A percentile compares a stretch with the other conserved stretches of the same genome.
Evolutionary conservation across 2,113 vertebrate genomes (phyloP).

Genomic region (Suncus etruscus): DNA sequence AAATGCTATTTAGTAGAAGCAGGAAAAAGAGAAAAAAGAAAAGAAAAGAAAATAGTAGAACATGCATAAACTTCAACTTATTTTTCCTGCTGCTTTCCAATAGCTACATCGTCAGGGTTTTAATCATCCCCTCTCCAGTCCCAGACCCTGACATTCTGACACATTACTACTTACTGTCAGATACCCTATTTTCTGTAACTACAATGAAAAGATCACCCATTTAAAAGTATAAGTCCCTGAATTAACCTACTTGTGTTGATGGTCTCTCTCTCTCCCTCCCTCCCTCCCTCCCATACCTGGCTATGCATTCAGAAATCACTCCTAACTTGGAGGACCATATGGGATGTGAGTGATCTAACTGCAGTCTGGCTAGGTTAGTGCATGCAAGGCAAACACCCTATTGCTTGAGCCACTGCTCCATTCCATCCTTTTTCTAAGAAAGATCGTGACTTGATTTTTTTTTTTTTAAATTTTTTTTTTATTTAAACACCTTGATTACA

Average conservation of each 20-base stretch:
- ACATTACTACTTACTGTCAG: not conserved
- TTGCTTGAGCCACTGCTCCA: too few relatives aligned
- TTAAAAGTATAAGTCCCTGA: not conserved
- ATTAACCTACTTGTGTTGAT: not conserved
- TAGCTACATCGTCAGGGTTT: not conserved
- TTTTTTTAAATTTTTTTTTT: too few relatives aligned
- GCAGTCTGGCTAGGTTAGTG: too few relatives aligned
- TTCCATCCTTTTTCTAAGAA: constrained; percentile 38
- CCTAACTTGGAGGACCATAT: too few relatives aligned
- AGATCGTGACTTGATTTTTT: not conserved
- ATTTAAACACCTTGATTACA: too few relatives aligned
- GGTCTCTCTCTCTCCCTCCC: too few relatives aligned
- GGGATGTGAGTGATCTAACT: too few relatives aligned
- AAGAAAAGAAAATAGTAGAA: not conserved
- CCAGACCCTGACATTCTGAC: not conserved
- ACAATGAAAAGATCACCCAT: not conserved
- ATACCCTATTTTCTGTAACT: too few relatives aligned
- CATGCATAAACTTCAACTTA: not conserved
- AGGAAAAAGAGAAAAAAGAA: not conserved
- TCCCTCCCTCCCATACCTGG: too few relatives aligned
- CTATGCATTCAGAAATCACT: too few relatives aligned
- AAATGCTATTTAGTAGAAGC: not conserved
- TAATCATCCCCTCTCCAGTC: not conserved
- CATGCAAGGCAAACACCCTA: too few relatives aligned
- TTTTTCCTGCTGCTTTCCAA: not conserved